These are phyloP conservation scores for Zaprionus gabonicus DNA, from an alignment of 1,140 invertebrate genomes.

Conservation along the genomic window DNA sequence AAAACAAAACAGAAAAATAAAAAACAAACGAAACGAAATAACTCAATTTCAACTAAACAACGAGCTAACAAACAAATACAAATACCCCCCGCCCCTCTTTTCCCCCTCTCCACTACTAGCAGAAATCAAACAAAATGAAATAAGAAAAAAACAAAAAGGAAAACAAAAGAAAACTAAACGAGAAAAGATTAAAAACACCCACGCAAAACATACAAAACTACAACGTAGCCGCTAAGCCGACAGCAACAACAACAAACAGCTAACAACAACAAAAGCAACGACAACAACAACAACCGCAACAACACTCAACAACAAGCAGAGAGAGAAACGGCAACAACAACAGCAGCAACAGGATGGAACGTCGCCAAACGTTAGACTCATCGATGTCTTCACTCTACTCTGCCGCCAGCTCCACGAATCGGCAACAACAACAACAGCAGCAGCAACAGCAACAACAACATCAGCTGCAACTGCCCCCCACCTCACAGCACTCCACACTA, in stretches of 20 bases:
- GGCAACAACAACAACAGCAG: conserved; percentile 31
- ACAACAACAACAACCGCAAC: conserved; percentile 48
- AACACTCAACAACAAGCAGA: conserved; percentile 18
- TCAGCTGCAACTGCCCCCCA: not conserved
- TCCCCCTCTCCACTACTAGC: no score
- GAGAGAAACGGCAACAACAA: conserved; percentile 22
- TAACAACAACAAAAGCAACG: conserved; percentile 12
- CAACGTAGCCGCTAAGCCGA: conserved; percentile 70
- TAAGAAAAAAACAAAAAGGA: conserved; percentile 34
- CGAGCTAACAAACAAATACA: conserved; percentile 21
- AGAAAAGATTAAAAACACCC: conserved; percentile 75
- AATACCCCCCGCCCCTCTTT: no score
- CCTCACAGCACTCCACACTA: conserved; percentile 5
- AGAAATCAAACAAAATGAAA: conserved; percentile 35
- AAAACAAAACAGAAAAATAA: conserved; percentile 24
- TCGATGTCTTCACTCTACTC: conserved; percentile 84
- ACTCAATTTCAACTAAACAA: conserved; percentile 19
- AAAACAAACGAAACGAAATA: conserved; percentile 26
- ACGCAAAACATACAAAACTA: conserved; percentile 66
- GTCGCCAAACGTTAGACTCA: conserved; percentile 80
- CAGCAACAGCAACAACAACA: not conserved
- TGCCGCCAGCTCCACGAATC: conserved; percentile 70
- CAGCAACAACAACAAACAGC: conserved; percentile 44
- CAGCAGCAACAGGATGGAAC: conserved; percentile 60
- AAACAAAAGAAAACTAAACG: conserved; percentile 59